Base-by-base conservation (phyloP, 2,888 invertebrate genomes). In the Pseudococcus longispinus region DNA sequence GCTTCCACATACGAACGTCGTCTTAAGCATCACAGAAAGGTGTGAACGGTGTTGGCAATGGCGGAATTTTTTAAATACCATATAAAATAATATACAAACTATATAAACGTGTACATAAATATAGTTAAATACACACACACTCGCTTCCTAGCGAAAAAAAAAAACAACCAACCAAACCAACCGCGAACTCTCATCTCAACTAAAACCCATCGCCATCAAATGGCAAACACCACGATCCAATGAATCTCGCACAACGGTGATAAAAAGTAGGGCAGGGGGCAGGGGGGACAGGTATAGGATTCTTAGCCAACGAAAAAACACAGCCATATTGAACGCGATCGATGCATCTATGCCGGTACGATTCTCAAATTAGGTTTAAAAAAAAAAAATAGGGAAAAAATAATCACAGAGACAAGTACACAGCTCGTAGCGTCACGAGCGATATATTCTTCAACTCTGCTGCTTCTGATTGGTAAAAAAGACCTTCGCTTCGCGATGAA, bases 341-440 rank as follows among this genome's bases (percentile, higher is more conserved):
- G 70, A 70, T 70, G 70, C 70, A 29, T 70, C 70, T 65, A 65
- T 70, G 70, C 70, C 70, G 29, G 15, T 70, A 70, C 70, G 29
- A 29, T 70, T 70, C 70, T 70, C 70, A 70, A 70, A 70, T 60
- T 18, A 70, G 29, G 29, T 70, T 32, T 32, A 70, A 70, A 29
- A 70, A 29, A 55, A 60, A 60, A 60, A 60, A n/a, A 60, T 15
- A 60, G 26, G 60, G 23, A 60, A 70, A 70, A 70, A 70, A 70
- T 70, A 70, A 70, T 70, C 70, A 70, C 70, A 70, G 70, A 70
- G 70, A 70, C 70, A 70, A 70, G 70, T 70, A 70, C 70, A 70
- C 70, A 70, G 70, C 70, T 70, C 70, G 70, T 70, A 70, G 70
- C 70, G 70, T 70, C 70, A 70, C 70, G 70, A 70, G 70, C 70